A percentile compares a stretch with the other conserved stretches of the same genome.
phyloP scores from a whole-genome alignment of 2,113 vertebrate genomes.

The Pygathrix nemaeus region DNA sequence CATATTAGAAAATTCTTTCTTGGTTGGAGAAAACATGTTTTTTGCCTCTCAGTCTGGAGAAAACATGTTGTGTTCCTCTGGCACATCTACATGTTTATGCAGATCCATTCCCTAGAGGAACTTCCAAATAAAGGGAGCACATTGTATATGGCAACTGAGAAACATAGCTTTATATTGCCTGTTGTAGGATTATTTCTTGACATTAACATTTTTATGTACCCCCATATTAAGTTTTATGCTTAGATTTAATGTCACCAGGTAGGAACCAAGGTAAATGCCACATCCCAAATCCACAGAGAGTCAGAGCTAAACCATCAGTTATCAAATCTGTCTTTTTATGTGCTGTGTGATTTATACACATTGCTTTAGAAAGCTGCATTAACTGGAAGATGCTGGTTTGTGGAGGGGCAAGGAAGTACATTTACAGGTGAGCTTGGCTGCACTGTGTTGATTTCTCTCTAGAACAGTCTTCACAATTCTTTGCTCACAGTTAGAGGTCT shows the following conservation, averaged over 20 bases:
- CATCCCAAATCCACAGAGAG: slow-evolving; percentile 44
- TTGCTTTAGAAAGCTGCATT: slow-evolving; percentile 48
- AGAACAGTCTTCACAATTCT: slow-evolving; percentile 59
- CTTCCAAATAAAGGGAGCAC: slow-evolving; percentile 59
- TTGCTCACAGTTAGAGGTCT: slow-evolving; percentile 78
- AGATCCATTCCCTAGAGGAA: slow-evolving; percentile 31
- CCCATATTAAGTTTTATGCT: slow-evolving; percentile 81
- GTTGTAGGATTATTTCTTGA: slow-evolving; percentile 81
- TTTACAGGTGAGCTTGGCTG: slow-evolving; percentile 41
- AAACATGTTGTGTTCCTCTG: neutral
- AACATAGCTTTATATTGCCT: slow-evolving; percentile 64
- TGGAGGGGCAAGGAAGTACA: slow-evolving; percentile 16
- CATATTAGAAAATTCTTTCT: neutral
- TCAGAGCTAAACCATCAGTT: slow-evolving; percentile 17
- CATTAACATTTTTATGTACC: slow-evolving; percentile 81
- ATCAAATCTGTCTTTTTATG: slow-evolving; percentile 65
- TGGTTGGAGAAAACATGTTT: neutral
- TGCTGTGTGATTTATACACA: slow-evolving; percentile 70
- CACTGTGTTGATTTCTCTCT: slow-evolving; percentile 67
- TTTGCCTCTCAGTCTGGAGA: neutral
- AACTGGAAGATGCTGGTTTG: slow-evolving; percentile 59
- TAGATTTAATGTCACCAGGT: slow-evolving; percentile 50
- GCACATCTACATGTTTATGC: neutral
- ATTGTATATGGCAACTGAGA: slow-evolving; percentile 66
- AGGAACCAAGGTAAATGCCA: slow-evolving; percentile 70